Percentiles rank a stretch among this genome's conserved stretches.
These are phyloP conservation scores for Anguilla japonica DNA, from an alignment of 2,113 vertebrate genomes.

Conservation along the genomic window DNA sequence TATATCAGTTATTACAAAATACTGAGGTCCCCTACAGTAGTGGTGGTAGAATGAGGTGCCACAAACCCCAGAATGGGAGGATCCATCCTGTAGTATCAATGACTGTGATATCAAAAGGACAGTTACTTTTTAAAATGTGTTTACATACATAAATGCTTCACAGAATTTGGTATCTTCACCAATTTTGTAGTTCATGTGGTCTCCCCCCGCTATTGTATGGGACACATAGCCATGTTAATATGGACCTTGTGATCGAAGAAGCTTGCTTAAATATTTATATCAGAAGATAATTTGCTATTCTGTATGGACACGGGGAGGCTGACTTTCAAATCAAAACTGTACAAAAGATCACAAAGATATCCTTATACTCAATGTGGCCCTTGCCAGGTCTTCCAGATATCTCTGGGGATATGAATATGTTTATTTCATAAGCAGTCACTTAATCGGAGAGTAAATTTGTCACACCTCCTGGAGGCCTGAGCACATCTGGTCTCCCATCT, in stretches of 20 bases:
- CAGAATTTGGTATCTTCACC: background rate
- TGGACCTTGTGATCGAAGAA: background rate
- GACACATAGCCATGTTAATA: background rate
- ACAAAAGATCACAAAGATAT: background rate
- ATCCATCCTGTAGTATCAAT: background rate
- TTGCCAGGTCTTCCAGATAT: background rate
- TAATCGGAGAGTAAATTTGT: background rate
- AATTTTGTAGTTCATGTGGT: background rate
- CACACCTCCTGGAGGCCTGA: too few relatives aligned
- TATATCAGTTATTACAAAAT: background rate
- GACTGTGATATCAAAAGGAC: background rate
- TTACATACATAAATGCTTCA: background rate
- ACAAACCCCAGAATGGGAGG: background rate
- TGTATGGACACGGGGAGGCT: background rate
- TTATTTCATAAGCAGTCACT: background rate
- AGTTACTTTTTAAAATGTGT: background rate
- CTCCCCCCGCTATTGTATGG: background rate
- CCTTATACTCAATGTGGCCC: background rate
- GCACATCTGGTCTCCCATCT: too few relatives aligned
- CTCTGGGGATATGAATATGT: background rate
- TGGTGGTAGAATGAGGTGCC: background rate
- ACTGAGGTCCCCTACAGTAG: background rate
- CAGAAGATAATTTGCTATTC: conserved; percentile 21
- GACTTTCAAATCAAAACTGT: background rate
- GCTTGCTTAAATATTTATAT: conserved; percentile 27